A percentile compares a stretch with the other conserved stretches of the same genome.
Conservation (phyloP, 2,113 vertebrate genomes). For the Penelope pileata region DNA sequence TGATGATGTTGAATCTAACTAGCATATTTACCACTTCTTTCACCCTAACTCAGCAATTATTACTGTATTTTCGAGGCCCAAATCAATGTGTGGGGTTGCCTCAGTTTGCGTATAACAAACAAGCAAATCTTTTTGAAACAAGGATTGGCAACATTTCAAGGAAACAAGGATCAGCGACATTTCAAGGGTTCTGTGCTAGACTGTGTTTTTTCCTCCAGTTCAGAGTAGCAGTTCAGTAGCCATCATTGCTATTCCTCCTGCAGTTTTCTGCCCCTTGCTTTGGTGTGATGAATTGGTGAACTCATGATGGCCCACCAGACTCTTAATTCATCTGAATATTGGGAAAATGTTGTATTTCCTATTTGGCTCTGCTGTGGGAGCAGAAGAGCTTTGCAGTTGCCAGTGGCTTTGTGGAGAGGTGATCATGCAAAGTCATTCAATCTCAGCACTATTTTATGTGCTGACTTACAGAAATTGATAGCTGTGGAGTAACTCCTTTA, state of each 20-base stretch:
- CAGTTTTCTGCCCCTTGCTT: background rate
- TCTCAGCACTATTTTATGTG: slow-evolving; percentile 42
- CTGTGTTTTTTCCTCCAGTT: background rate
- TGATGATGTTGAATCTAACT: background rate
- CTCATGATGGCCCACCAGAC: background rate
- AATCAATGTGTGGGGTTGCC: background rate
- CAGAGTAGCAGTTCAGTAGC: background rate
- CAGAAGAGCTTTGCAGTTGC: background rate
- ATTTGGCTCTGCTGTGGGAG: background rate
- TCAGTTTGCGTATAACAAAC: background rate
- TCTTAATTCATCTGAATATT: background rate
- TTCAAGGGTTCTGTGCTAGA: background rate
- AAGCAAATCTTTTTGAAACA: background rate
- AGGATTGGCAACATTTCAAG: background rate
- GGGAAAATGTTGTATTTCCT: background rate
- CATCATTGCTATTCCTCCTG: background rate
- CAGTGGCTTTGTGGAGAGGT: background rate
- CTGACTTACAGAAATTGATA: slow-evolving; percentile 19
- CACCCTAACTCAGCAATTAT: background rate
- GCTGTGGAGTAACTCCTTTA: background rate
- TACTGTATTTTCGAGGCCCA: background rate
- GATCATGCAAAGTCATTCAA: slow-evolving; percentile 47
- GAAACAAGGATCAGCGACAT: too few relatives aligned
- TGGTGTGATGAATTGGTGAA: background rate
- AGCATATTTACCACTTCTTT: background rate